Evolutionary conservation across 2,113 vertebrate species (phyloP), one percentile per base, ranked within the genome.

Genomic region (Hippolais icterina): DNA sequence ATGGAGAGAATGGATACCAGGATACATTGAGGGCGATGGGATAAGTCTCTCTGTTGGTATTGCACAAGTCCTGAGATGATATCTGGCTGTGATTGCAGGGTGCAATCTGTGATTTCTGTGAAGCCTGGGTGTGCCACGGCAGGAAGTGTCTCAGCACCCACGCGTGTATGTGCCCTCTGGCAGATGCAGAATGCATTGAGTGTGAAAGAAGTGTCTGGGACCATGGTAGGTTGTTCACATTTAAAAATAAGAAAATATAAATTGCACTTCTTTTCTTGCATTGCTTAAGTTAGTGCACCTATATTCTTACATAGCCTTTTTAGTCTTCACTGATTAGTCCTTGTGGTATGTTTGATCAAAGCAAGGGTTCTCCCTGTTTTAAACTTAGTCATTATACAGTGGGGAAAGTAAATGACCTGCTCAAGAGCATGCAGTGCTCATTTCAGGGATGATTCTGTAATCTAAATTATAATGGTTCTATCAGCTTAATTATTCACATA

Each of bases 41-140:
- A 11, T 29, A 35, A 71, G 10, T 14, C 8, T 80, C 11, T 52
- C 28, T 69, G 15, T 57, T 29, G 39, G 42, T 46, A 9, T 11
- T 52, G 44, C 64, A 37, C 21, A 31, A 56, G 20, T 33, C 11
- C 49, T 37, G 56, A 57, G 69, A 7, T 49, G 15, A 2, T 60
- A 1, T 21, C 41, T 78, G 80, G 88, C 68, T 91, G 90, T 46
- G 35, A 72, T 97, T 96, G 44, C 92, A 99, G 99, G 99, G 99
- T 35, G 99, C 99, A 27, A 99, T 99, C 72, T 99, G 99, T 97
- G 99, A 99, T 95, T 99, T 99, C 97, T 99, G 99, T 91, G 99
- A 99, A 95, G 99, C 99, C 19, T 99, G 99, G 99, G 99, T 99
- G 57, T 99, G 99, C 84, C 99, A 99, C 0, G 99, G 99, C 9